Base-by-base conservation (phyloP, 2,888 invertebrate species). In the Mongoloraphidia duomilia region DNA sequence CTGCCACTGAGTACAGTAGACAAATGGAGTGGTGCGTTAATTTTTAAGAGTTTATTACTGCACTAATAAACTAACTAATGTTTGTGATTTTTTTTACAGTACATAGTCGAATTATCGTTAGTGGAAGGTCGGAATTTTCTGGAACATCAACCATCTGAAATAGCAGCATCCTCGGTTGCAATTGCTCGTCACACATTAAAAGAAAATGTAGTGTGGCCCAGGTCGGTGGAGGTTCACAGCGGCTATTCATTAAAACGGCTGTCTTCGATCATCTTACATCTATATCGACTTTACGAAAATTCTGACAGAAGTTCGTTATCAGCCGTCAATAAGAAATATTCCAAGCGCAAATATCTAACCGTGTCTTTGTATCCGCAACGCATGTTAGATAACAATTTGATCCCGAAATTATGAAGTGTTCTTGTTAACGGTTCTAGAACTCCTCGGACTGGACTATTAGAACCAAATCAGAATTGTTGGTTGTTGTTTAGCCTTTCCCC, bases 291-390 rank as follows among this genome's bases (percentile, higher is more conserved):
- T 1, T 73, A 74, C 56, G 59, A 59, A 49, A 68, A 68, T 50
- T 72, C 76, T 9, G 66, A 69, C 8, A 60, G 60, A 10, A 67
- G 69, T 51, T 64, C 71, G 14, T 74, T 76, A 1, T 3, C 6
- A 26, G 72, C 78, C 3, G 69, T 77, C 8, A 65, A 68, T 42
- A 72, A 72, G 45, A 79, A 79, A 60, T 79, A 77, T 64, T 70
- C 68, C 47, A 60, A 58, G 33, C 53, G 53, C 0, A 61, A 61
- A 48, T 65, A 61, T 49, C 53, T 57, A 26, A 55, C 53, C 40
- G 64, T 65, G 40, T 61, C 63, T 8, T 41, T n/a, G n/a, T n/a
- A n/a, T n/a, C n/a, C n/a, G n/a, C n/a, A n/a, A n/a, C n/a, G n/a
- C n/a, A n/a, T n/a, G n/a, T n/a, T n/a, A n/a, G n/a, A n/a, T n/a